Evolutionary conservation across 2,888 invertebrate genomes (phyloP).

Genomic region (Epinotia ramella): DNA sequence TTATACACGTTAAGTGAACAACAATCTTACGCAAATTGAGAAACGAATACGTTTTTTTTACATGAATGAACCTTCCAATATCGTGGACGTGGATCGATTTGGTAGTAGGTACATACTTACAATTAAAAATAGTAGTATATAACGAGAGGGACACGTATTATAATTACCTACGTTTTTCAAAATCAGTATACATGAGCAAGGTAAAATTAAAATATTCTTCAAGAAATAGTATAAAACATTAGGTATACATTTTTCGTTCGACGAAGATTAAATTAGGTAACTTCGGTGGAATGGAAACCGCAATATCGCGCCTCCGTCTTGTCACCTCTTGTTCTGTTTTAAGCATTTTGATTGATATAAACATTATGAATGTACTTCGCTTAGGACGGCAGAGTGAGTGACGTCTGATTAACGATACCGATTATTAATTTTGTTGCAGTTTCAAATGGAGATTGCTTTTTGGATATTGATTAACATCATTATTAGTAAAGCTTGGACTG

Average conservation of each 20-base stretch:
- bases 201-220: not conserved
- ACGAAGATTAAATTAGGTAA: conserved; percentile 29
- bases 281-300: conserved; percentile 31
- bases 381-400: conserved; percentile 17
- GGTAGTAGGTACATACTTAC: no score
- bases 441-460: conserved; percentile 17
- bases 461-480: conserved; percentile 7
- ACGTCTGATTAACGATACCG: conserved; percentile 23
- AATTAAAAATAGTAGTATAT: no score
- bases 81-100: no score
- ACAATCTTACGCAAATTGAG: no score
- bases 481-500: not conserved
- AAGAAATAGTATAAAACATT: conserved; percentile 10
- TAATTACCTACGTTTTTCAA: not conserved
- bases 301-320: conserved; percentile 26
- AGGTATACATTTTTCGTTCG: conserved; percentile 28
- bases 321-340: conserved; percentile 35
- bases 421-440: conserved; percentile 26
- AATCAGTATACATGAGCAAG: not conserved
- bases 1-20: no score
- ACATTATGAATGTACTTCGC: conserved; percentile 21
- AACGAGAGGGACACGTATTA: no score
- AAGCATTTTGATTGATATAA: conserved; percentile 31
- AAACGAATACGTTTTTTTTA: no score
- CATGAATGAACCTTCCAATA: no score